Conservation (phyloP, 1,140 invertebrate genomes). For the Proales similis region DNA sequence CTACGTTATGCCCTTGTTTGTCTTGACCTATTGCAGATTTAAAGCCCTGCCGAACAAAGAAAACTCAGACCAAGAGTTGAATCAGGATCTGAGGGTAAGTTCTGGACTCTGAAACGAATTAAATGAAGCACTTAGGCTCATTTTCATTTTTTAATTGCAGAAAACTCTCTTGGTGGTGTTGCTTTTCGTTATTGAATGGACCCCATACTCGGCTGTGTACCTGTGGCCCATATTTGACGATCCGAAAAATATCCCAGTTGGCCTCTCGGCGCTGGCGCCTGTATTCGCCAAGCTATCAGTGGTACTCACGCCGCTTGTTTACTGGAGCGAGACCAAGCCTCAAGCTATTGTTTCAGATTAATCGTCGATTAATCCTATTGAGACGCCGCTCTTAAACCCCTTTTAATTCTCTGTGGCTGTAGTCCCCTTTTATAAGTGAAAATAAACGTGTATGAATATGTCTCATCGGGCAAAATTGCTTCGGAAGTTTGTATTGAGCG, state of each 20-base stretch:
- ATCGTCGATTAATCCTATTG: no score
- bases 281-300: constrained; percentile 34
- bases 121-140: not conserved
- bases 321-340: constrained; percentile 8
- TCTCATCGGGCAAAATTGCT: no score
- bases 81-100: no score
- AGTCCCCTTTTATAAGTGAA: no score
- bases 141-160: constrained; percentile 27
- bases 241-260: constrained; percentile 14
- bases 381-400: no score
- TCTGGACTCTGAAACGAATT: not conserved
- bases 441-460: no score
- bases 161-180: constrained; percentile 8
- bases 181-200: constrained; percentile 29
- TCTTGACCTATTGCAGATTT: no score
- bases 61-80: no score
- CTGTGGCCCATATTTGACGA: constrained; percentile 31
- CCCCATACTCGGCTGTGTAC: constrained; percentile 10
- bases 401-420: no score
- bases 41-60: no score
- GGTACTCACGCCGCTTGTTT: constrained; percentile 10
- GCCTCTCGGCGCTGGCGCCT: constrained; percentile 16
- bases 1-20: constrained; percentile 17
- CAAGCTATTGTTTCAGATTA: no score
- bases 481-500: no score